Base-by-base conservation (phyloP, 2,113 vertebrate genomes). In the Phalacrocorax brasilianus region DNA sequence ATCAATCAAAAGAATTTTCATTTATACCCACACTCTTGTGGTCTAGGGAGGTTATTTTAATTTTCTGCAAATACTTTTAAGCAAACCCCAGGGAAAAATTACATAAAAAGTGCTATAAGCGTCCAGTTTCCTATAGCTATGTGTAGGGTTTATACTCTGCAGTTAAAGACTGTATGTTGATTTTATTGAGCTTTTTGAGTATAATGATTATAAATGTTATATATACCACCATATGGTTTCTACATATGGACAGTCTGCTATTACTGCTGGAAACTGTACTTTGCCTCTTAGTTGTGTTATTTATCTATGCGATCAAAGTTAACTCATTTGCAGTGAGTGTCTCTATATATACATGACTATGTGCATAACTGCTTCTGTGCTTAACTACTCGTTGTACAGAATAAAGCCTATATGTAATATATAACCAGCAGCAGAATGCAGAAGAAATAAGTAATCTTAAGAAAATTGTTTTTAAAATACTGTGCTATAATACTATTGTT, bases 1-100 rank as follows among this genome's bases (percentile, higher is more conserved):
- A 97, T 97, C 91, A 96, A 79, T 97, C 94, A 97, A 96, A 95
- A 74, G 33, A 88, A 90, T 85, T 97, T 85, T 96, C 58, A 85
- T 92, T 91, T 94, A 84, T 96, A 89, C 40, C 18, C 68, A 87
- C 47, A 68, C 14, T 94, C 26, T 61, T 3, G 47, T 95, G 85
- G 85, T 90, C 59, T 55, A 95, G n/a, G 50, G 79, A 97, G 88
- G 82, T 95, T 56, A 98, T 96, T 97, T 96, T 87, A 94, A 67
- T 85, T 74, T 96, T 97, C 80, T 94, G 88, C 68, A 97, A 97
- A 89, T 84, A 83, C 8, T 13, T 93, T 93, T 78, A 95, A 68
- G 55, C 8, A 88, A 97, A 92, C 65, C 28, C 61, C 30, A 59
- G 92, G 90, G 70, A 72, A 24, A 81, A 78, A 63, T 91, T 67